Evolutionary conservation across 2,888 invertebrate genomes (phyloP).

Genomic region (Caenorhabditis afra): DNA sequence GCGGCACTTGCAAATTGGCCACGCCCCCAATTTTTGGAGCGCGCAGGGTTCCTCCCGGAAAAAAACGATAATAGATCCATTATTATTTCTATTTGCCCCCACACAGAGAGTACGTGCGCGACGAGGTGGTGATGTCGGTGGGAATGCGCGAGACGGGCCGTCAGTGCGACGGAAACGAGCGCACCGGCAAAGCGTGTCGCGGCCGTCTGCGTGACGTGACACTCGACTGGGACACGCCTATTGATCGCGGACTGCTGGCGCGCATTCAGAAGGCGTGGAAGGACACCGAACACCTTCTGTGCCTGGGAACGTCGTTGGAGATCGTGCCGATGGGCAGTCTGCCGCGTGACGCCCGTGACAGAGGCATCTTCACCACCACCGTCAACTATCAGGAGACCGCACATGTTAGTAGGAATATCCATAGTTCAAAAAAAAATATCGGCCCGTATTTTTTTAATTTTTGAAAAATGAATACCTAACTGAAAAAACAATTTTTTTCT

Average conservation of each 20-base stretch:
- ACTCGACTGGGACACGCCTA: conserved; percentile 95
- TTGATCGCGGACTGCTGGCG: conserved; percentile 84
- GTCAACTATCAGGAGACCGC: conserved; percentile 98
- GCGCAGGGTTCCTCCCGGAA: too few relatives aligned
- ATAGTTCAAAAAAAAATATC: too few relatives aligned
- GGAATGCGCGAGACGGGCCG: conserved; percentile 87
- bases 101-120: conserved; percentile 88
- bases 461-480: too few relatives aligned
- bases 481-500: too few relatives aligned
- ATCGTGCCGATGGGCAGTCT: conserved; percentile 96
- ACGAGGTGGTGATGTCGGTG: conserved; percentile 86
- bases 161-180: conserved; percentile 84
- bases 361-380: conserved; percentile 91
- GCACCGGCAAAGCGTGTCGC: conserved; percentile 81
- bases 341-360: conserved; percentile 89
- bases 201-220: conserved; percentile 91
- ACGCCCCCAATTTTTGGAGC: too few relatives aligned
- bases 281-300: conserved; percentile 85
- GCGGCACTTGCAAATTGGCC: too few relatives aligned
- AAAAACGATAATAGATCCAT: too few relatives aligned
- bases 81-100: too few relatives aligned
- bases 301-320: conserved; percentile 96
- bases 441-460: too few relatives aligned
- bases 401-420: conserved; percentile 87
- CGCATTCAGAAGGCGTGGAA: conserved; percentile 82